Base-by-base conservation (phyloP, 2,797 vertebrate genomes). In the Pseudochirops corinnae region DNA sequence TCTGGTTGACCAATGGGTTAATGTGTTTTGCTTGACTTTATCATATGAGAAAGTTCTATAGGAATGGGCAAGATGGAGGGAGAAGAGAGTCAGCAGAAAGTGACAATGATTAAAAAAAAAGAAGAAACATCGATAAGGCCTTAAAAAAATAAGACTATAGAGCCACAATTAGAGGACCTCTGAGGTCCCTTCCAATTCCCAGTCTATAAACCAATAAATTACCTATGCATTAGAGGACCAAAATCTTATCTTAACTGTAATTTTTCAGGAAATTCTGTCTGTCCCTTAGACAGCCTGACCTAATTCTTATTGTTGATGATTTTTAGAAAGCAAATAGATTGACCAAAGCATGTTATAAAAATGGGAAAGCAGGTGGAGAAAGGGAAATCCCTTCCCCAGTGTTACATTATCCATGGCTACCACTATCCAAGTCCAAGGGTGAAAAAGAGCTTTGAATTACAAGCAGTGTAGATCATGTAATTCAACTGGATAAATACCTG, bases 181-280 rank as follows among this genome's bases (percentile, higher is more conserved):
- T 82, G n/a, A 39, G 67, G n/a, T 82, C 39, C n/a, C n/a, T 82
- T 82, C n/a, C n/a, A 82, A 82, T 82, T 82, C 67, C 67, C n/a
- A 82, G 3, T 46, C 39, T 82, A 82, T 39, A 46, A 74, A 0
- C 18, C 21, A 46, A 46, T 46, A 46, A 82, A 46, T 82, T 9
- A 46, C n/a, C 39, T 24, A 24, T 1, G 1, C n/a, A 39, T 82
- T 4, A 46, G 67, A 82, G 18, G 18, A 24, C 67, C 67, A 82
- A 10, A 82, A 6, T 46, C 29, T 74, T 24, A 39, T 2, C 67
- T 82, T 46, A 82, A 82, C 18, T 3, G 21, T n/a, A 82, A 82
- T 82, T 82, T 24, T 46, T 39, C n/a, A 9, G 7, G n/a, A 39
- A 82, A 82, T 24, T 74, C 67, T 21, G 29, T 60, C 31, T 33